Evolutionary conservation across 1,140 invertebrate genomes (phyloP).

Genomic region (Eupeodes corollae): DNA sequence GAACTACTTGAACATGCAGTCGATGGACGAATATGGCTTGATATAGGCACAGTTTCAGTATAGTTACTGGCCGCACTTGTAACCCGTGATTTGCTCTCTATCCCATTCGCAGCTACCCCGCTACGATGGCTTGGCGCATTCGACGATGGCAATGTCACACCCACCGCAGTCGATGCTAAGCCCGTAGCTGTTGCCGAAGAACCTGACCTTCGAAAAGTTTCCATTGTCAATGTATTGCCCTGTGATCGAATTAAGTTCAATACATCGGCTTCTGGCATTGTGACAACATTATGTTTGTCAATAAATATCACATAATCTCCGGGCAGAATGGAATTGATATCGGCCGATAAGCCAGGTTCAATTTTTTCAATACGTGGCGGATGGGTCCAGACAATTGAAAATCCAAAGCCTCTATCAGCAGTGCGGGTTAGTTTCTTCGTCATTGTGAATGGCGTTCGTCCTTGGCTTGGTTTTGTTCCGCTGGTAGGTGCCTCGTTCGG

Average conservation of each 20-base stretch:
- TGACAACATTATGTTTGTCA: conserved; percentile 73
- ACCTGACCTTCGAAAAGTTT: conserved; percentile 57
- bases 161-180: conserved; percentile 13
- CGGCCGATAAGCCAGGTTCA: conserved; percentile 67
- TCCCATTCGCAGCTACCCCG: conserved; percentile 14
- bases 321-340: conserved; percentile 62
- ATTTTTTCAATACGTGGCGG: conserved; percentile 80
- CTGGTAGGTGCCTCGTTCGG: conserved; percentile 43
- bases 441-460: conserved; percentile 72
- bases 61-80: conserved; percentile 7
- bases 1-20: conserved; percentile 45
- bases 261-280: conserved; percentile 60
- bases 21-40: conserved; percentile 35
- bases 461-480: conserved; percentile 41
- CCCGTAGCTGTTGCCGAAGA: conserved; percentile 14
- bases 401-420: conserved; percentile 58
- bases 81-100: not conserved
- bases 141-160: conserved; percentile 15
- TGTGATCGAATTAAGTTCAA: conserved; percentile 57
- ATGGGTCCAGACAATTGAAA: conserved; percentile 84
- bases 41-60: conserved; percentile 17
- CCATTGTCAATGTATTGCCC: conserved; percentile 48
- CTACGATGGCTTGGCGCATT: conserved; percentile 37
- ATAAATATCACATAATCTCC: conserved; percentile 82
- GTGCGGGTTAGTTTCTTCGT: conserved; percentile 52